These are phyloP conservation scores for Characodon lateralis DNA, from an alignment of 2,797 vertebrate species.

Conservation along the genomic window DNA sequence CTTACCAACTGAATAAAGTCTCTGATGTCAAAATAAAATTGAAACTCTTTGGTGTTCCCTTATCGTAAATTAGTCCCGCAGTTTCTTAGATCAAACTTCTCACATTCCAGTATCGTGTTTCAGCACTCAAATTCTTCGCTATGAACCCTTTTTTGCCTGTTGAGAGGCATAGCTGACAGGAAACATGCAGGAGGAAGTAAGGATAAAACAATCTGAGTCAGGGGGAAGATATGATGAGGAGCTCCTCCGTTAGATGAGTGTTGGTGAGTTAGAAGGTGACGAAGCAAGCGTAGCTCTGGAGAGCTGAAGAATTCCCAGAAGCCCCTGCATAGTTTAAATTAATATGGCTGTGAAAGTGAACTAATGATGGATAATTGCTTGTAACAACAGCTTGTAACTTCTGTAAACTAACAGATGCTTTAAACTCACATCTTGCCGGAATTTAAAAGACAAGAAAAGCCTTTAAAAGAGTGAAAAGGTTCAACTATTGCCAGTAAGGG, in stretches of 20 bases:
- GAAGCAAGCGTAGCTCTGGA: slow-evolving; percentile 21
- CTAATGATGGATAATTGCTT: slow-evolving; percentile 44
- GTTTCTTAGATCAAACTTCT: slow-evolving; percentile 34
- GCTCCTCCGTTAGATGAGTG: slow-evolving; percentile 20
- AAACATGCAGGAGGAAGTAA: slow-evolving; percentile 47
- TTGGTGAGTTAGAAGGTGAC: slow-evolving; percentile 32
- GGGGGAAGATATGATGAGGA: slow-evolving; percentile 32
- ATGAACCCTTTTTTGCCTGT: slow-evolving; percentile 39
- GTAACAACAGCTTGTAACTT: slow-evolving; percentile 24
- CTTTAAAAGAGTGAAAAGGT: slow-evolving; percentile 23
- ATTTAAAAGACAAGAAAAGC: slow-evolving; percentile 16
- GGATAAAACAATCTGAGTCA: slow-evolving; percentile 66
- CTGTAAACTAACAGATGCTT: slow-evolving; percentile 16
- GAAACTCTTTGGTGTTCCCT: slow-evolving; percentile 23
- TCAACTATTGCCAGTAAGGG: slow-evolving; percentile 31
- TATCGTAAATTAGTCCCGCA: slow-evolving; percentile 1
- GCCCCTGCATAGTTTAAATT: slow-evolving; percentile 31
- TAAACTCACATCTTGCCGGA: slow-evolving; percentile 32
- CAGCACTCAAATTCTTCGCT: slow-evolving; percentile 19
- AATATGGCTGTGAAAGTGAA: slow-evolving; percentile 27
- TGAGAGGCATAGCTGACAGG: slow-evolving; percentile 42
- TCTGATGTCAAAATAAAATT: slow-evolving; percentile 43
- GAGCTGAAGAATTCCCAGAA: slow-evolving; percentile 35
- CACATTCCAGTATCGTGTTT: slow-evolving; percentile 43
- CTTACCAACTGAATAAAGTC: slow-evolving; percentile 19